phyloP scores from a whole-genome alignment of 2,797 vertebrate species.

The Lepus townsendii region DNA sequence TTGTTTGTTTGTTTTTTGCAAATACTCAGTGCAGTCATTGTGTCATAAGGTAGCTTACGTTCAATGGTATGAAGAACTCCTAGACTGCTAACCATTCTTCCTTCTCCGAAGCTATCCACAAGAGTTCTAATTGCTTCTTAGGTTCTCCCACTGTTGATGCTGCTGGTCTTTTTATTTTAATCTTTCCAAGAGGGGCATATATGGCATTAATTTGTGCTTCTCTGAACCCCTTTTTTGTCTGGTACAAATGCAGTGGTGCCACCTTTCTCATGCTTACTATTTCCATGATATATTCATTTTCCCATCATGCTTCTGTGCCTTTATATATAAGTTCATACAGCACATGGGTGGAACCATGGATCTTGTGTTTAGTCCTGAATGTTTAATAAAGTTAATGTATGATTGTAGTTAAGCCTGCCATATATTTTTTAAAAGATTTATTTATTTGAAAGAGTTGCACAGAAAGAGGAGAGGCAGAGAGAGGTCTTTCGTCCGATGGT shows the following conservation, averaged over 20 bases:
- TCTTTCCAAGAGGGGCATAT: neutral
- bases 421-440: neutral
- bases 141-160: neutral
- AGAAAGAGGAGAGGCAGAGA: too few species aligned
- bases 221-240: neutral
- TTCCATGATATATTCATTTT: neutral
- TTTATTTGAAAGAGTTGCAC: too few species aligned
- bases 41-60: neutral
- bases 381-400: neutral
- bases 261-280: slow-evolving; percentile 18
- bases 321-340: neutral
- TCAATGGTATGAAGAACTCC: neutral
- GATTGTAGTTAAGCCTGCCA: neutral
- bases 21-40: neutral
- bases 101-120: neutral
- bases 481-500: too few species aligned
- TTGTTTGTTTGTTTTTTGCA: neutral
- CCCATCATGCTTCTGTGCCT: neutral
- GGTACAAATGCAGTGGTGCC: neutral
- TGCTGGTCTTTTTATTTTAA: neutral
- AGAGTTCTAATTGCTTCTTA: neutral
- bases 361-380: neutral
- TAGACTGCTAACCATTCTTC: neutral
- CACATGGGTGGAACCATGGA: neutral
- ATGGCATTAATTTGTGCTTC: neutral